phyloP scores from a whole-genome alignment of 2,888 invertebrate species.

The Tipula unca region DNA sequence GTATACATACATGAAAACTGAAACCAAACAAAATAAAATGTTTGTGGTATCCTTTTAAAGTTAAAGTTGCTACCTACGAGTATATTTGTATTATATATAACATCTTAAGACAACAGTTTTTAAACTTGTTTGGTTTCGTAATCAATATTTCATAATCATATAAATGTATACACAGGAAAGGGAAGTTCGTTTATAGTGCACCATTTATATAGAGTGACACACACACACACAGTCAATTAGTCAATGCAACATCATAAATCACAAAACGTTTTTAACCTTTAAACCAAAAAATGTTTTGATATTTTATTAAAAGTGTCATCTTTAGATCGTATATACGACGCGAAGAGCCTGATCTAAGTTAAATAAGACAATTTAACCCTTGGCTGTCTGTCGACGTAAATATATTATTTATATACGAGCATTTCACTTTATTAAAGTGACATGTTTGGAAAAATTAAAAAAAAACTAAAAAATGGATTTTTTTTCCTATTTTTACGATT shows the following conservation, averaged over 20 bases:
- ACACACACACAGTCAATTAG: neutral
- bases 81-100: neutral
- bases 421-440: neutral
- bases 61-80: neutral
- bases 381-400: neutral
- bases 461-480: neutral
- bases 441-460: neutral
- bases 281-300: neutral
- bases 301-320: neutral
- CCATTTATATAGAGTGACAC: neutral
- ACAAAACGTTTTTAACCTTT: neutral
- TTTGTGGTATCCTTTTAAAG: neutral
- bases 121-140: neutral
- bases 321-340: neutral
- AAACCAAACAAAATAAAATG: neutral
- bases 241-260: neutral
- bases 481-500: slow-evolving; percentile 14
- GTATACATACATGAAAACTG: neutral
- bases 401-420: neutral
- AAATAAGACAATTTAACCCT: neutral
- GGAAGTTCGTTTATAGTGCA: neutral
- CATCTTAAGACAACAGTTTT: neutral
- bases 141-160: neutral
- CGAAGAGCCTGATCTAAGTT: neutral
- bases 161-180: neutral